Conservation (phyloP, 2,888 invertebrate genomes). For the Podotricha telesiphe region DNA sequence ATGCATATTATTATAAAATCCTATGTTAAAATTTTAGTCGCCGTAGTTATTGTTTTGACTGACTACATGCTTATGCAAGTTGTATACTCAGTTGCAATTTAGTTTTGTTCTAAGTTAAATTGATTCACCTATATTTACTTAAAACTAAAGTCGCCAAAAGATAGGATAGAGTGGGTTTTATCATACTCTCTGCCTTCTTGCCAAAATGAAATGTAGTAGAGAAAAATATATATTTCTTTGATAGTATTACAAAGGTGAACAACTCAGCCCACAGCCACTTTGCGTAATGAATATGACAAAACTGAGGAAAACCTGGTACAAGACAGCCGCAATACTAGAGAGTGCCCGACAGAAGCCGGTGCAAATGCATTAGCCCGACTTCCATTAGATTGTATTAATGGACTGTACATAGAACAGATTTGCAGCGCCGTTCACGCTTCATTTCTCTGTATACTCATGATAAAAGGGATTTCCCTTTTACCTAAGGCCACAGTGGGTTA, state of each 20-base stretch:
- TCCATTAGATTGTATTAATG: conserved; percentile 25
- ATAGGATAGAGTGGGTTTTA: no score
- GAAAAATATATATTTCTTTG: background rate
- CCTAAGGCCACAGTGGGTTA: background rate
- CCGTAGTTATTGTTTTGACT: no score
- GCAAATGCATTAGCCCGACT: conserved; percentile 13
- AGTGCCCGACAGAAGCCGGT: conserved; percentile 6
- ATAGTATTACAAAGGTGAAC: background rate
- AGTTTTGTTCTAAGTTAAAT: no score
- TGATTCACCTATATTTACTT: no score
- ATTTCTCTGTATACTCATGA: background rate
- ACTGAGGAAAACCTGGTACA: conserved; percentile 5
- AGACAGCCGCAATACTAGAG: conserved; percentile 2
- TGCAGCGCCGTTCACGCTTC: background rate
- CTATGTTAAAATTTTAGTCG: no score
- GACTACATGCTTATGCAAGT: no score
- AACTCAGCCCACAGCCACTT: background rate
- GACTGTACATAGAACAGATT: conserved; percentile 18
- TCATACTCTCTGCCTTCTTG: background rate
- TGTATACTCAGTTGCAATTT: no score
- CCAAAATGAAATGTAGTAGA: background rate
- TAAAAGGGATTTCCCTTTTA: background rate
- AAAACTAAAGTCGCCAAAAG: no score
- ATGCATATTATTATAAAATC: background rate
- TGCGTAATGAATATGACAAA: conserved; percentile 5